These are phyloP conservation scores for Julus scandinavius DNA, from an alignment of 2,888 invertebrate genomes.

Conservation along the genomic window DNA sequence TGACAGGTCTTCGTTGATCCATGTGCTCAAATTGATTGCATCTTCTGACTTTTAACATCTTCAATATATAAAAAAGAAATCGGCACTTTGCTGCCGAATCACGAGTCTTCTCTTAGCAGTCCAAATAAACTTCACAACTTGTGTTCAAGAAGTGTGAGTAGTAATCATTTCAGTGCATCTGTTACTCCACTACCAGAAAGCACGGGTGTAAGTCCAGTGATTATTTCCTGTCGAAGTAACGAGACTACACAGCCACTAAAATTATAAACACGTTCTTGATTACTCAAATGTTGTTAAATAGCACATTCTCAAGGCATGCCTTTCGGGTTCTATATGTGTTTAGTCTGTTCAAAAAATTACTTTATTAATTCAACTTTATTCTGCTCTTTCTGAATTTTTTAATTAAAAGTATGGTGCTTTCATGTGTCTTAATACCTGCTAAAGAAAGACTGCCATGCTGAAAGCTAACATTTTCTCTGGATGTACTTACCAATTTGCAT, in stretches of 20 bases:
- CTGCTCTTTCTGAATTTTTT: too few species aligned
- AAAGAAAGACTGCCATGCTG: background rate
- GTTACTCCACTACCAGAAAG: constrained; percentile 20
- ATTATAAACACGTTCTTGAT: background rate
- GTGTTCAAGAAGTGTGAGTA: background rate
- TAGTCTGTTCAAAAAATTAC: too few species aligned
- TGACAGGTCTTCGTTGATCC: constrained; percentile 5
- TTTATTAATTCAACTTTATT: too few species aligned
- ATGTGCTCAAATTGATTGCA: background rate
- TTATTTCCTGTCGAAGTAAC: constrained; percentile 1
- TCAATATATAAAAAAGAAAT: background rate
- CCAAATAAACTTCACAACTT: background rate
- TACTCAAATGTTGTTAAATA: background rate
- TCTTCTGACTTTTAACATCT: background rate
- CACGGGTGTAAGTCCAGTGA: constrained; percentile 1
- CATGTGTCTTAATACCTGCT: background rate
- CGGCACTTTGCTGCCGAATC: background rate
- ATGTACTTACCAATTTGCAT: constrained; percentile 14
- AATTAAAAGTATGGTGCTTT: too few species aligned
- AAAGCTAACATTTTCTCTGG: background rate
- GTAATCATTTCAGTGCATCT: background rate
- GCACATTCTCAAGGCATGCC: background rate
- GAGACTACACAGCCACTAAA: constrained; percentile 30
- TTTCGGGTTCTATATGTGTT: too few species aligned
- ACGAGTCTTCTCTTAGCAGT: background rate